Base-by-base conservation (phyloP, 2,113 vertebrate species). In the Scortum barcoo region DNA sequence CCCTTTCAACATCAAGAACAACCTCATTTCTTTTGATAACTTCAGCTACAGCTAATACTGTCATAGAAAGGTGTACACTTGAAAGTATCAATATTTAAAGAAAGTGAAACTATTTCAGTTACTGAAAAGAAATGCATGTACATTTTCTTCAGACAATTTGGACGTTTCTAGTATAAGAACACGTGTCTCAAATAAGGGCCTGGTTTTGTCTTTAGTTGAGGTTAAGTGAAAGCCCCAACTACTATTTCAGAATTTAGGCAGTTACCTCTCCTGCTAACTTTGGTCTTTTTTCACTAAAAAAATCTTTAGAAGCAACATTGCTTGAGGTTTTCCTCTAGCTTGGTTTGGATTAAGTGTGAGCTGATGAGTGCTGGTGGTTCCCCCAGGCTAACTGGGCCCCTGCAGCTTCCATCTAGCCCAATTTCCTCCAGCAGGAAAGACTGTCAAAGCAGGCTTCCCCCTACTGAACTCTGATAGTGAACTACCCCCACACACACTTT, bases 341-440 rank as follows among this genome's bases (percentile, higher is more conserved):
- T 58, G 70, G 57, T 66, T 70, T 82, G 60, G 75, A 76, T 2
- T 53, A 63, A 75, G 38, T 60, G 33, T 69, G 84, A 84, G 70
- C 73, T 89, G 36, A 11, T 85, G 72, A 84, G 72, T 88, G 68
- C 71, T 80, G 68, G 65, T 81, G 78, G 72, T 88, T 88, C 85
- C 48, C 56, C 20, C 17, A 1, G 22, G 17, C 30, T 84, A 84
- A 83, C 78, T 73, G 72, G 60, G 71, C 83, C 84, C 83, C 70
- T 82, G 66, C 60, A 73, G 65, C 53, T 88, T 70, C 63, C 75
- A 88, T 88, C 54, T 69, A 60, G 82, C 57, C 73, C 28, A 73
- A 61, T 89, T 89, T 91, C 86, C 88, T 85, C 60, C 62, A 56
- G 69, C 86, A 88, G 77, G 78, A 85, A 89, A 74, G 42, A 58